Conservation (phyloP, 2,888 invertebrate genomes). For the Trichogramma evanescens region DNA sequence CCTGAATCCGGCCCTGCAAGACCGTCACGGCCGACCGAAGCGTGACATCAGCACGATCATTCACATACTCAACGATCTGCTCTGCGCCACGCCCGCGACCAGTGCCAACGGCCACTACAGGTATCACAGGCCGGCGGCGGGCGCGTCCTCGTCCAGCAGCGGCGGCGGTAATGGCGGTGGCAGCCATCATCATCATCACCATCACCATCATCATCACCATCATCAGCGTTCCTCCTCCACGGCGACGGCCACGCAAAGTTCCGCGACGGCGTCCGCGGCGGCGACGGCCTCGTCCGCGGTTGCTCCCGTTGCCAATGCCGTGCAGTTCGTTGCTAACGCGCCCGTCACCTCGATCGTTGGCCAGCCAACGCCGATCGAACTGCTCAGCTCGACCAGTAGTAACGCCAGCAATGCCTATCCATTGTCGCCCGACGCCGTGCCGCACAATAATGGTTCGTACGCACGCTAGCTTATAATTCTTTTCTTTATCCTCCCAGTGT, state of each 20-base stretch:
- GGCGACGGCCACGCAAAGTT: neutral
- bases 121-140: slow-evolving; percentile 38
- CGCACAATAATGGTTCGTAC: neutral
- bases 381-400: neutral
- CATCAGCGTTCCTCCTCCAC: neutral
- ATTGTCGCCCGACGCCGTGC: no score
- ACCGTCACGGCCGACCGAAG: slow-evolving; percentile 82
- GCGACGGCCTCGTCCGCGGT: neutral
- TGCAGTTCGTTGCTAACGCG: slow-evolving; percentile 20
- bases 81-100: slow-evolving; percentile 74
- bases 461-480: no score
- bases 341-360: slow-evolving; percentile 19
- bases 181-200: slow-evolving; percentile 22
- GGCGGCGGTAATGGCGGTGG: no score
- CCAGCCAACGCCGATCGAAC: slow-evolving; percentile 6
- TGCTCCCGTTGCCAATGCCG: neutral
- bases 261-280: neutral
- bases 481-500: no score
- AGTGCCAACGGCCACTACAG: slow-evolving; percentile 41
- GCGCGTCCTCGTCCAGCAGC: slow-evolving; percentile 21
- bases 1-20: slow-evolving; percentile 86
- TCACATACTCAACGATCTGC: slow-evolving; percentile 87
- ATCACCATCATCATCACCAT: neutral
- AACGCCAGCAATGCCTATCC: no score
- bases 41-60: slow-evolving; percentile 92